Evolutionary conservation across 2,113 vertebrate species (phyloP).

Genomic region (Onychostoma macrolepis): DNA sequence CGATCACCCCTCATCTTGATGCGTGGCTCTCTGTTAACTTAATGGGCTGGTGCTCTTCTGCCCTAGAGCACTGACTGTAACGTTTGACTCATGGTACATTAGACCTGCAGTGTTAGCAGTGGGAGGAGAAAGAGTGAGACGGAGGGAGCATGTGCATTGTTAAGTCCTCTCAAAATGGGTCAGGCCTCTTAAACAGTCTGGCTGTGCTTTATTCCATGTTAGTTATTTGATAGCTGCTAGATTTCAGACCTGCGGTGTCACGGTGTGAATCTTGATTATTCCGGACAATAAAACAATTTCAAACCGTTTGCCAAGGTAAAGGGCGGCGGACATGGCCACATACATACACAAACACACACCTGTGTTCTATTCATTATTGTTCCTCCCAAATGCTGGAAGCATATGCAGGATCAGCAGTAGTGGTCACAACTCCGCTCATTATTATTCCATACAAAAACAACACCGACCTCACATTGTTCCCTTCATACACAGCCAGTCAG

Average conservation of each 20-base stretch:
- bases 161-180: slow-evolving; percentile 19
- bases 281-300: slow-evolving; percentile 18
- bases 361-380: slow-evolving; percentile 34
- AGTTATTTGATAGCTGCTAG: background rate
- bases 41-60: slow-evolving; percentile 34
- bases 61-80: slow-evolving; percentile 35
- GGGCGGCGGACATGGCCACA: slow-evolving; percentile 3
- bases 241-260: slow-evolving; percentile 21
- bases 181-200: slow-evolving; percentile 19
- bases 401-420: slow-evolving; percentile 35
- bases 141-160: slow-evolving; percentile 17
- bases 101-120: slow-evolving; percentile 45
- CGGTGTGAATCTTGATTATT: slow-evolving; percentile 35
- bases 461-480: slow-evolving; percentile 28
- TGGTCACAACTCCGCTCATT: slow-evolving; percentile 15
- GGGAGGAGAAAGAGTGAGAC: background rate
- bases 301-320: slow-evolving; percentile 10
- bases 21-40: slow-evolving; percentile 41
- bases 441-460: slow-evolving; percentile 42
- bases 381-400: slow-evolving; percentile 21
- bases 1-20: slow-evolving; percentile 34
- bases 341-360: background rate
- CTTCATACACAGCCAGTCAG: slow-evolving; percentile 40
- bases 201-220: slow-evolving; percentile 13
- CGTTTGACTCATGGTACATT: slow-evolving; percentile 55